Evolutionary conservation across 2,888 invertebrate species (phyloP).

Genomic region (Notodonta dromedarius): DNA sequence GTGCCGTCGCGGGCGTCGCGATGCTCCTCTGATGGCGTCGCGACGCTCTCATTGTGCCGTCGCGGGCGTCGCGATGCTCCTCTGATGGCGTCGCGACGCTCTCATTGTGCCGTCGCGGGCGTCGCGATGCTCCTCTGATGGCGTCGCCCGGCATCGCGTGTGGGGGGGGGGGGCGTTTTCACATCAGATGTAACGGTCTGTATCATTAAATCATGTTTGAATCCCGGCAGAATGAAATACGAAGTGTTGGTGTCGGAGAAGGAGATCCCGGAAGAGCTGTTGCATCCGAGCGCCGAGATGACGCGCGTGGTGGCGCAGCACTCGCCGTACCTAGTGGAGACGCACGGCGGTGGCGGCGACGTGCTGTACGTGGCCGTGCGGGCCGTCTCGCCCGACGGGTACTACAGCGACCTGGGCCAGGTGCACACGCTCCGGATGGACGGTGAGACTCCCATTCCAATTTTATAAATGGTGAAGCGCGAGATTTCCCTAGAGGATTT

Average conservation of each 20-base stretch:
- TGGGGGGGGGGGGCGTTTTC: too few species aligned
- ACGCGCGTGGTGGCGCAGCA: slow-evolving; percentile 65
- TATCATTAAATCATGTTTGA: background rate
- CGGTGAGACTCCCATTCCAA: slow-evolving; percentile 53
- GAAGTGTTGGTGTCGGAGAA: slow-evolving; percentile 86
- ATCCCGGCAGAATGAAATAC: slow-evolving; percentile 72
- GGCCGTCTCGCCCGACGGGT: slow-evolving; percentile 84
- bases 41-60: too few species aligned
- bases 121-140: too few species aligned
- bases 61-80: too few species aligned
- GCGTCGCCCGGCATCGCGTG: too few species aligned
- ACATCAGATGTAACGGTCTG: too few species aligned
- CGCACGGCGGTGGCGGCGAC: slow-evolving; percentile 53
- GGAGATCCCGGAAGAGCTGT: slow-evolving; percentile 75
- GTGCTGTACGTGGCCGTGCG: slow-evolving; percentile 87
- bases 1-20: too few species aligned
- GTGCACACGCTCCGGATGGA: slow-evolving; percentile 70
- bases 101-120: too few species aligned
- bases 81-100: too few species aligned
- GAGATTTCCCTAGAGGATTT: too few species aligned
- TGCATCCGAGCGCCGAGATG: slow-evolving; percentile 65
- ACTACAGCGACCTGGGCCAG: slow-evolving; percentile 86
- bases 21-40: too few species aligned
- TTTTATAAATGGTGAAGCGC: too few species aligned
- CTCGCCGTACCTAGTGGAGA: slow-evolving; percentile 83